Evolutionary conservation across 2,797 vertebrate genomes (phyloP), one percentile per base, ranked within the genome.

Genomic region (Acestrorhynchus altus): DNA sequence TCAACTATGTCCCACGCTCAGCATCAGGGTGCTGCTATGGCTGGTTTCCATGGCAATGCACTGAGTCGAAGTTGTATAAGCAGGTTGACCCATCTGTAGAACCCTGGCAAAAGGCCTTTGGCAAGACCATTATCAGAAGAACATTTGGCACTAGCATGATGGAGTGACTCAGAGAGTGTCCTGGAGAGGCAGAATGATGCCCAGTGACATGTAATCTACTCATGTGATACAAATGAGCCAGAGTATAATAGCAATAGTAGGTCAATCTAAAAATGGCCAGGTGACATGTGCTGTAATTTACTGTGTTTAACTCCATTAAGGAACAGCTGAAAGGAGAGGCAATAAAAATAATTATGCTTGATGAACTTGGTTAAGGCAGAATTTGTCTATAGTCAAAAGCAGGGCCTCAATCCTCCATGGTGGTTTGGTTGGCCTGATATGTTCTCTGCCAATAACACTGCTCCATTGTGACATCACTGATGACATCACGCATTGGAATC

Each of bases 11-110:
- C 42, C 47, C 63, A 51, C 72, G 52, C 47, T 46, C 42, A 16
- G 65, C 40, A 63, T 42, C 57, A 56, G 65, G 65, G 72, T 74
- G 77, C 68, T 79, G 77, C 77, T 79, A 79, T 61, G 65, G 57
- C 69, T 65, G 54, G 78, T 80, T 74, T 63, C 78, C 78, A 80
- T 74, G 72, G 68, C 49, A 20, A 80, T 74, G 72, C 47, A 28
- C 44, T 35, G 28, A 24, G 51, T 78, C 40, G 5, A 12, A 60
- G 35, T 49, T 28, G n/a, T 74, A 67, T 31, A 52, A 59, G 51
- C 20, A 74, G 39, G 22, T 52, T 35, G 18, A 73, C 54, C 28
- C 28, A 44, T 54, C 59, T 26, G 56, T 12, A 70, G 49, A 61
- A 20, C 8, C 40, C 18, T 15, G 61, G 42, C 16, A 61, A 26